phyloP scores from a whole-genome alignment of 2,113 vertebrate genomes.

The Solea senegalensis region DNA sequence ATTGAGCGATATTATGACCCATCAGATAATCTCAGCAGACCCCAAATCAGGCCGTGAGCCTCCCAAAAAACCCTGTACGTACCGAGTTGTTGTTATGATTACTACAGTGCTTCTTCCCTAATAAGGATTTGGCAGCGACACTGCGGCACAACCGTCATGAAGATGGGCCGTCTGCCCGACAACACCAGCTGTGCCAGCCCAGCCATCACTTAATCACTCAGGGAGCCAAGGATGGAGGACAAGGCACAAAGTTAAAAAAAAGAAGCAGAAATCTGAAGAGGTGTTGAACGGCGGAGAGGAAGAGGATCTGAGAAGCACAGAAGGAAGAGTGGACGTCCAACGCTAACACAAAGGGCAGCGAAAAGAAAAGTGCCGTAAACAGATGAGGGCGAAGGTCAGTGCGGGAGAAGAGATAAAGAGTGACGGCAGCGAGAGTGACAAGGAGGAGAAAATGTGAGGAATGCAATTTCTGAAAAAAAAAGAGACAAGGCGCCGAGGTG shows the following conservation, averaged over 20 bases:
- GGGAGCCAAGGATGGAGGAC: slow-evolving; percentile 31
- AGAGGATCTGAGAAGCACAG: slow-evolving; percentile 5
- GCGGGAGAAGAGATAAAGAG: slow-evolving; percentile 14
- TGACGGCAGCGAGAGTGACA: slow-evolving; percentile 29
- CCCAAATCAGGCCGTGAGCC: slow-evolving; percentile 31
- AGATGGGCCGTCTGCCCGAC: slow-evolving; percentile 64
- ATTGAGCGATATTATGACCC: slow-evolving; percentile 31
- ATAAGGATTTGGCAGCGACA: slow-evolving; percentile 55
- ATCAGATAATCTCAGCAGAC: slow-evolving; percentile 40
- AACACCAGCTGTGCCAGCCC: slow-evolving; percentile 71
- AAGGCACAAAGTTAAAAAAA: slow-evolving; percentile 9
- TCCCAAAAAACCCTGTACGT: slow-evolving; percentile 31
- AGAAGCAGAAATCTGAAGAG: neutral
- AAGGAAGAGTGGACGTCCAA: slow-evolving; percentile 14
- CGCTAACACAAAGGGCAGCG: neutral
- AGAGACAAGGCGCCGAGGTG: slow-evolving; percentile 27
- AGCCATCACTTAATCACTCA: slow-evolving; percentile 66
- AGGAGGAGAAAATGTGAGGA: slow-evolving; percentile 18
- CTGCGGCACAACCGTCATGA: slow-evolving; percentile 67
- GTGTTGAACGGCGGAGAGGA: neutral
- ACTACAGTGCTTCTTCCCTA: slow-evolving; percentile 52
- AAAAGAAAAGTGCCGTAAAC: slow-evolving; percentile 6
- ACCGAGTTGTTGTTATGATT: slow-evolving; percentile 52
- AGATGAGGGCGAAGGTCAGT: slow-evolving; percentile 19
- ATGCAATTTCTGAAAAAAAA: slow-evolving; percentile 38